These are phyloP conservation scores for Dinocampus coccinellae DNA, from an alignment of 2,888 invertebrate species.

Conservation along the genomic window DNA sequence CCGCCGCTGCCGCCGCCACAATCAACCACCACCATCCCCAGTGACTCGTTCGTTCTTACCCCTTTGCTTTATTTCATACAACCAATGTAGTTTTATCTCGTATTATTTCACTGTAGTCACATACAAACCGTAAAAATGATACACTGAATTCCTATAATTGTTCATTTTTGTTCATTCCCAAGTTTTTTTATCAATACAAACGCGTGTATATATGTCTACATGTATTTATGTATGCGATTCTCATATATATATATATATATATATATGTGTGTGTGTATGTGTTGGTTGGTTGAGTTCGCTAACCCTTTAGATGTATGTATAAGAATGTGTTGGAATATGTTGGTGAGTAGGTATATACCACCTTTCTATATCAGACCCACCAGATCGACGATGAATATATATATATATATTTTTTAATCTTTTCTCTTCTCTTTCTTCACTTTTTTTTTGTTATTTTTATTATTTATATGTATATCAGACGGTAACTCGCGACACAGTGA, in stretches of 20 bases:
- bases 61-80: background rate
- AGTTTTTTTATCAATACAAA: constrained; percentile 56
- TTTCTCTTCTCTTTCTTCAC: constrained; percentile 39
- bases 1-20: constrained; percentile 15
- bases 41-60: constrained; percentile 13
- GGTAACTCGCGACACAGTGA: too few species aligned
- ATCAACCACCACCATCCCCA: constrained; percentile 25
- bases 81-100: background rate
- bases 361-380: constrained; percentile 50
- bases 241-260: too few species aligned
- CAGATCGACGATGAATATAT: constrained; percentile 46
- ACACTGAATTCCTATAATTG: constrained; percentile 68
- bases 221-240: too few species aligned
- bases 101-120: constrained; percentile 10
- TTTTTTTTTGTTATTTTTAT: constrained; percentile 12
- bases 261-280: background rate
- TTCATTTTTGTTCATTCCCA: constrained; percentile 68
- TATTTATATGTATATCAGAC: background rate
- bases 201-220: background rate
- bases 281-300: constrained; percentile 40
- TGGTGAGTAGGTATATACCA: constrained; percentile 53
- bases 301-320: constrained; percentile 32
- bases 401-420: too few species aligned
- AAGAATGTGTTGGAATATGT: constrained; percentile 30
- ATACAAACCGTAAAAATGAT: constrained; percentile 5